Evolutionary conservation across 2,888 invertebrate species (phyloP).

Genomic region (Apomyelois bistriatella): DNA sequence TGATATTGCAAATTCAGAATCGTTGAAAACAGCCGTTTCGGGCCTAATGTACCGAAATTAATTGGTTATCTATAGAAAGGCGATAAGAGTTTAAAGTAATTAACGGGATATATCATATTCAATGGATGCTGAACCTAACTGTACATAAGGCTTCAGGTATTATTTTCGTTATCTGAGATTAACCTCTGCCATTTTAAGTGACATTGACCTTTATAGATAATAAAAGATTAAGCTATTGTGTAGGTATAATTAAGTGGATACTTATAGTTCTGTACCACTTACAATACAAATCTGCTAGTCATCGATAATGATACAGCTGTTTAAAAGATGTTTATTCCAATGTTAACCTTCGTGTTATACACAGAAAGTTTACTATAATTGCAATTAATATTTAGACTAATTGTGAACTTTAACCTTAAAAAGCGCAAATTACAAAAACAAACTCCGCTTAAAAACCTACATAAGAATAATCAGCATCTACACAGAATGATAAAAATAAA

Average conservation of each 20-base stretch:
- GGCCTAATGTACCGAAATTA: constrained; percentile 46
- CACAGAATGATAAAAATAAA: not conserved
- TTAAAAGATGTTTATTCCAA: too few relatives aligned
- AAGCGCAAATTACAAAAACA: too few relatives aligned
- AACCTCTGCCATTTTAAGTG: not conserved
- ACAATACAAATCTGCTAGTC: too few relatives aligned
- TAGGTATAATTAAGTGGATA: not conserved
- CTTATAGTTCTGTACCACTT: not conserved
- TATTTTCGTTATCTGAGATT: constrained; percentile 22
- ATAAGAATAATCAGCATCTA: too few relatives aligned
- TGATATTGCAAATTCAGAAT: constrained; percentile 18
- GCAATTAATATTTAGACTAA: too few relatives aligned
- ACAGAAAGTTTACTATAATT: too few relatives aligned
- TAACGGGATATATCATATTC: constrained; percentile 33
- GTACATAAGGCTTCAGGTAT: constrained; percentile 28
- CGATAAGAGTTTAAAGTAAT: constrained; percentile 46
- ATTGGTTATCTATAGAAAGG: constrained; percentile 43
- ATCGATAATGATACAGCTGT: too few relatives aligned
- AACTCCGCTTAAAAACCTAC: too few relatives aligned
- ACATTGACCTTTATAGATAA: constrained; percentile 10
- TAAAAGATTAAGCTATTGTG: not conserved
- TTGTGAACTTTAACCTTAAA: too few relatives aligned
- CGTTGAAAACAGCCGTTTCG: constrained; percentile 26
- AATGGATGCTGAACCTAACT: constrained; percentile 28
- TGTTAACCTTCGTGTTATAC: too few relatives aligned